Base-by-base conservation (phyloP, 2,888 invertebrate genomes). In the Iselma pallidipennis region DNA sequence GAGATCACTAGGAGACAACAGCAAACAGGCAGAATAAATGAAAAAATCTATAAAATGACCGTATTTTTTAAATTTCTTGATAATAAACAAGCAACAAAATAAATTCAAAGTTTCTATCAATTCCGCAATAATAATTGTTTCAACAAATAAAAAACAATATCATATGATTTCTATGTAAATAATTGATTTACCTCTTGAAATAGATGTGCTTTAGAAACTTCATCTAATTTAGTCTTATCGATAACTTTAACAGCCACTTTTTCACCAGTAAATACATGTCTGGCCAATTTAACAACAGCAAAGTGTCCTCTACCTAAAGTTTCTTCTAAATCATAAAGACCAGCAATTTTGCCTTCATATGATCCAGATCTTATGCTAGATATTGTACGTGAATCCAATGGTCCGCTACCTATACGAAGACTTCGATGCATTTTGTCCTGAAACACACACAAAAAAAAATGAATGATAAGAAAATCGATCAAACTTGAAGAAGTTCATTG, bases 201-300 rank as follows among this genome's bases (percentile, higher is more conserved):
- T 72, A 99, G 88, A 87, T 99, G 98, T 63, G 95, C 92, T 77
- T 93, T 91, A 16, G 98, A 97, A 42, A 96, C 91, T 74, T 96
- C 95, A 83, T 99, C 98, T 75, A 99, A 84, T 84, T 98, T 98
- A 74, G 92, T 95, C 84, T 99, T 99, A 83, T 99, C 99, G 77
- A 99, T 99, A 66, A 99, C 94, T 88, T 96, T 96, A 57, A 96
- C 96, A 58, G 96, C 96, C 59, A 98, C 98, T 83, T 96, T 96
- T 85, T 97, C 97, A 33, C 98, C 98, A 55, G 99, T 99, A 83
- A 99, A 98, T 61, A 98, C 98, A 87, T 99, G 99, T 68, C 95
- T 86, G 25, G 99, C 99, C 68, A 96, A 85, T 85, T 98, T 99
- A 49, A 98, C 98, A 66, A 98, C 96, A 66, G 98, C 98, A 86